Evolutionary conservation across 2,888 invertebrate species (phyloP).

Genomic region (Bruchidius siliquastri): DNA sequence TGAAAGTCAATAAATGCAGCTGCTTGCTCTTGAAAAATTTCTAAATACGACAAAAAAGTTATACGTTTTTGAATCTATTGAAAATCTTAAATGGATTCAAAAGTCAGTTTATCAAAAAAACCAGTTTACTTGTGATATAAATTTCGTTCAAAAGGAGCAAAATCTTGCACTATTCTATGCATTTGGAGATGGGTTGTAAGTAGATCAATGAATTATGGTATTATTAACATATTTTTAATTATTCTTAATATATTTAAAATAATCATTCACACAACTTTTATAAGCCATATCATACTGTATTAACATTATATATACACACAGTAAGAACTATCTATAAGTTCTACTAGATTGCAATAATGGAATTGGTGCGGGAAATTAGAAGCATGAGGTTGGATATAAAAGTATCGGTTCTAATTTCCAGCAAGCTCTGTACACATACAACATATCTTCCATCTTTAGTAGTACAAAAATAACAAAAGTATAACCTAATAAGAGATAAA

Average conservation of each 20-base stretch:
- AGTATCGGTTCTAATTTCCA: slow-evolving; percentile 22
- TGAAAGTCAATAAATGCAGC: no score
- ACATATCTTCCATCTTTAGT: slow-evolving; percentile 13
- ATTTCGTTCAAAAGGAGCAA: no score
- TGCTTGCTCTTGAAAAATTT: no score
- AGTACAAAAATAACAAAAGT: slow-evolving; percentile 9
- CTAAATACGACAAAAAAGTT: no score
- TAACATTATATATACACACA: slow-evolving; percentile 40
- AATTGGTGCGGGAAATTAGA: slow-evolving; percentile 15
- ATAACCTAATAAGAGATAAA: neutral
- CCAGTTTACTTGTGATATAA: no score
- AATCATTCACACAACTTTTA: slow-evolving; percentile 38
- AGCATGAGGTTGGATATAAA: neutral
- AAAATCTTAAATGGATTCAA: no score
- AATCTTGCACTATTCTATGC: no score
- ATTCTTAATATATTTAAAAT: slow-evolving; percentile 38
- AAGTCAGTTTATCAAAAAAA: no score
- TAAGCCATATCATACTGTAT: slow-evolving; percentile 34
- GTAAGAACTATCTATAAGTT: slow-evolving; percentile 31
- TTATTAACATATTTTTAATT: slow-evolving; percentile 27
- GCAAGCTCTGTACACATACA: slow-evolving; percentile 20
- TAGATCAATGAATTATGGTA: slow-evolving; percentile 11
- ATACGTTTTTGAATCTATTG: no score
- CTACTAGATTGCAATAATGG: slow-evolving; percentile 30
- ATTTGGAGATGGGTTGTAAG: slow-evolving; percentile 3